Evolutionary conservation across 2,888 invertebrate genomes (phyloP).

Genomic region (Axea sp.): DNA sequence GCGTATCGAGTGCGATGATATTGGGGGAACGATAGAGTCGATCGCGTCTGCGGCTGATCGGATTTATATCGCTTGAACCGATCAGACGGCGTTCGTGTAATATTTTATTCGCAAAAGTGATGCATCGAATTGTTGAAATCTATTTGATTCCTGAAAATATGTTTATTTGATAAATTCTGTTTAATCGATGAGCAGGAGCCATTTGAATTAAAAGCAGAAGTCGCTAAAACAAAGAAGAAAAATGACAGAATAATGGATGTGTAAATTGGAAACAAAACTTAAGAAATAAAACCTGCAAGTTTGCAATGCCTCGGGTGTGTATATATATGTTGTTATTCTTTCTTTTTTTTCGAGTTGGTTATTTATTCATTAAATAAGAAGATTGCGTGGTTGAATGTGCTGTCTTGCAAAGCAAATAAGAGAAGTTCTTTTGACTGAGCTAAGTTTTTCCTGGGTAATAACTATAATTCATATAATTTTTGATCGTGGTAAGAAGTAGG

Average conservation of each 20-base stretch:
- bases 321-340: too few relatives aligned
- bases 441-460: constrained; percentile 23
- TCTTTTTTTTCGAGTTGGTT: background rate
- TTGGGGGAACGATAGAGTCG: constrained; percentile 38
- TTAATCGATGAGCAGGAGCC: too few relatives aligned
- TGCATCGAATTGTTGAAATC: constrained; percentile 33
- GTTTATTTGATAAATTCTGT: too few relatives aligned
- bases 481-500: constrained; percentile 6
- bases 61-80: constrained; percentile 61
- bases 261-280: constrained; percentile 8
- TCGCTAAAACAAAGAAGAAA: too few relatives aligned
- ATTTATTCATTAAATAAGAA: constrained; percentile 22
- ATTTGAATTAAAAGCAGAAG: too few relatives aligned
- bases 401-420: background rate
- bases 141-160: too few relatives aligned
- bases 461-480: constrained; percentile 23
- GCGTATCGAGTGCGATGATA: constrained; percentile 49
- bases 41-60: constrained; percentile 65
- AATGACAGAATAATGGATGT: too few relatives aligned
- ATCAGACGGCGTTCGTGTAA: constrained; percentile 42
- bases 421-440: constrained; percentile 4
- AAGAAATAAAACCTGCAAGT: background rate
- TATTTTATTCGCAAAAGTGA: constrained; percentile 52
- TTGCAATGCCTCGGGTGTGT: background rate
- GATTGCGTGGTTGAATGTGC: constrained; percentile 28